Percentiles rank a stretch among this genome's conserved stretches.
Conservation (phyloP, 2,888 invertebrate genomes). For the Phlogophora meticulosa region DNA sequence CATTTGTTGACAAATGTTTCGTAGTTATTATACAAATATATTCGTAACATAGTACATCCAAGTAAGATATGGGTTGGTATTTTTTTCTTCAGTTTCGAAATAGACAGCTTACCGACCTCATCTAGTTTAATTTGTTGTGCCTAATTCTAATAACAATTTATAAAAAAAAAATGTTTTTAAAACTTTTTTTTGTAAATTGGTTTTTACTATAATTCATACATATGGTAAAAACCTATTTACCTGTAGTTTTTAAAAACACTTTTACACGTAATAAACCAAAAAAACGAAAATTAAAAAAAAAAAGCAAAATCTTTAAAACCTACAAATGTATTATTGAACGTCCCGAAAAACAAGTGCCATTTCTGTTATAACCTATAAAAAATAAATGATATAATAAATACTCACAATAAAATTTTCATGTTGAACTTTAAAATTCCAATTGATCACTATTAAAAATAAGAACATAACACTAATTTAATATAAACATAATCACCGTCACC, state of each 20-base stretch:
- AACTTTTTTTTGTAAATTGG: too few species aligned
- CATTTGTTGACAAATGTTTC: not conserved
- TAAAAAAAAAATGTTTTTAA: too few species aligned
- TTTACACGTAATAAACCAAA: too few species aligned
- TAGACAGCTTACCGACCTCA: too few species aligned
- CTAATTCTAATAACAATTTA: too few species aligned
- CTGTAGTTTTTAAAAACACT: too few species aligned
- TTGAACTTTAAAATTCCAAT: constrained; percentile 56
- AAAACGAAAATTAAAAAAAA: not conserved
- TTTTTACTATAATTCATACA: too few species aligned
- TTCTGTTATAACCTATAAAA: not conserved
- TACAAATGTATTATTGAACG: not conserved
- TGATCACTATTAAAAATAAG: constrained; percentile 33
- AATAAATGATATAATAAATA: constrained; percentile 43
- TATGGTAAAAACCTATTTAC: too few species aligned
- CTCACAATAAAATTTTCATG: constrained; percentile 71
- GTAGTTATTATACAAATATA: constrained; percentile 3
- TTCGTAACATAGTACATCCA: not conserved
- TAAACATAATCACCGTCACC: constrained; percentile 62
- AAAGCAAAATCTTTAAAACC: not conserved
- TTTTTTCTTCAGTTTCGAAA: constrained; percentile 1
- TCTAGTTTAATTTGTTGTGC: too few species aligned
- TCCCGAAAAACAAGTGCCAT: constrained; percentile 23
- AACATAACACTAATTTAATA: constrained; percentile 51
- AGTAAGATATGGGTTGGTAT: not conserved